Percentiles rank a stretch among this genome's conserved stretches.
These are phyloP conservation scores for Philypnodon macrostomus DNA, from an alignment of 2,797 vertebrate genomes.

Conservation along the genomic window DNA sequence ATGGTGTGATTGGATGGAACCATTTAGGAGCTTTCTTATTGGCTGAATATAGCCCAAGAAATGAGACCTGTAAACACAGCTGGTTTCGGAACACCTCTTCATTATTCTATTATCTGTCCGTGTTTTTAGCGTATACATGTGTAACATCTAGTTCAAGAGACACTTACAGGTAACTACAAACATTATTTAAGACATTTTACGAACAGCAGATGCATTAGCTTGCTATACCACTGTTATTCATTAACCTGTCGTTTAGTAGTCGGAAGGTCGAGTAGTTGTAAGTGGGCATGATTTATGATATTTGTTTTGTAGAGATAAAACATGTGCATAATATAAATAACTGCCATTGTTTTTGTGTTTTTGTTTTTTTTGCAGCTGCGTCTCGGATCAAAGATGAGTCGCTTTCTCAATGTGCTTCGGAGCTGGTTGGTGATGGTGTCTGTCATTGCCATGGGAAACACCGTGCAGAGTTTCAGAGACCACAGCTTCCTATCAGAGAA, in stretches of 20 bases:
- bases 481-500: constrained; percentile 94
- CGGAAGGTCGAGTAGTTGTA: background rate
- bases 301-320: background rate
- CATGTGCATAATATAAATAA: no score
- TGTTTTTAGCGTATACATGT: constrained; percentile 4
- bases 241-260: background rate
- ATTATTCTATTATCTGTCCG: background rate
- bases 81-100: constrained; percentile 4
- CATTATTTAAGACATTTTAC: background rate
- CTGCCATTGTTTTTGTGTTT: background rate
- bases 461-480: constrained; percentile 92
- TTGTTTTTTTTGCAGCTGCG: constrained; percentile 36
- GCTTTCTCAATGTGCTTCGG: constrained; percentile 89
- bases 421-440: constrained; percentile 96
- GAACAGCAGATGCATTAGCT: background rate
- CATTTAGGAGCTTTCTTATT: constrained; percentile 53
- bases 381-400: constrained; percentile 80
- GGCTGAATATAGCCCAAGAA: constrained; percentile 37
- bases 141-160: constrained; percentile 13
- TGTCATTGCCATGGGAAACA: constrained; percentile 90
- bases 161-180: constrained; percentile 34
- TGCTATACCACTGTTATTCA: constrained; percentile 3
- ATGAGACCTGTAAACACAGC: constrained; percentile 1
- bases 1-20: constrained; percentile 56
- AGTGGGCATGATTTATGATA: background rate